Evolutionary conservation across 2,113 vertebrate species (phyloP).

Genomic region (Chamaetylas fuelleborni): DNA sequence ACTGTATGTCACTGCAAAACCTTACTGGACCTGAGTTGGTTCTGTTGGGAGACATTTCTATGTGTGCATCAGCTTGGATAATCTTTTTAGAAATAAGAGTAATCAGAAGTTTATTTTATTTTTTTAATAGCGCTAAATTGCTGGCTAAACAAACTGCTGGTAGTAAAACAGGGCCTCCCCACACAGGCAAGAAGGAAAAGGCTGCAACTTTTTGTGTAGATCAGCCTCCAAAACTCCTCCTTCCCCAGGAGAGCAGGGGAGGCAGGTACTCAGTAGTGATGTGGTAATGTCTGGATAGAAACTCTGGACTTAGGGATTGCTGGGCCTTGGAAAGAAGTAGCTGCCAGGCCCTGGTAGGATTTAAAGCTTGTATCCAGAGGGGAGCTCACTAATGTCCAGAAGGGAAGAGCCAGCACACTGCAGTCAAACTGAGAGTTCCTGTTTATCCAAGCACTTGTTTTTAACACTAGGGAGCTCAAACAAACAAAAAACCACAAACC

Average conservation of each 20-base stretch:
- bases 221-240: not conserved
- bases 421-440: not conserved
- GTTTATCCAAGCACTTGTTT: not conserved
- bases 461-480: not conserved
- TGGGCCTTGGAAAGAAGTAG: not conserved
- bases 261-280: not conserved
- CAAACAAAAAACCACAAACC: not conserved
- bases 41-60: not conserved
- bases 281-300: not conserved
- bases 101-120: not conserved
- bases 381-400: not conserved
- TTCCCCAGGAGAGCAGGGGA: not conserved
- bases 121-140: not conserved
- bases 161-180: not conserved
- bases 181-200: not conserved
- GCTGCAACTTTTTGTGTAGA: not conserved
- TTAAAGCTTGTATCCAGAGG: not conserved
- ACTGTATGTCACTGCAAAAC: not conserved
- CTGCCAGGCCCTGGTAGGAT: not conserved
- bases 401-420: not conserved
- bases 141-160: not conserved
- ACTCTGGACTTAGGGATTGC: not conserved
- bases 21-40: not conserved
- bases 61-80: not conserved
- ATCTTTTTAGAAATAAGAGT: not conserved